These are phyloP conservation scores for Eupeodes luniger DNA, from an alignment of 2,888 invertebrate genomes.

Conservation along the genomic window DNA sequence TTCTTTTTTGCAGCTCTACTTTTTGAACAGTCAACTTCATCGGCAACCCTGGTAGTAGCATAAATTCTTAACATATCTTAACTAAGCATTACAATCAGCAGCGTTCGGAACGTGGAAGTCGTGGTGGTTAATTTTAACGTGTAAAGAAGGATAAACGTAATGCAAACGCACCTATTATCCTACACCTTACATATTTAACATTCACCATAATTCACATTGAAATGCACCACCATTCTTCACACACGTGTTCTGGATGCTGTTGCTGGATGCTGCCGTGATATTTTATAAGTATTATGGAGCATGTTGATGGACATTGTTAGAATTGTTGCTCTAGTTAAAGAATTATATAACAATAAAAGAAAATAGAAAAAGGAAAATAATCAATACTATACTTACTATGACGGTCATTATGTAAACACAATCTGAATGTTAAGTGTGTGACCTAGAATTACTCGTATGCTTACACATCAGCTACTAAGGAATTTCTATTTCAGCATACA, in stretches of 20 bases:
- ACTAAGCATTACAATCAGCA: background rate
- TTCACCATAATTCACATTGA: background rate
- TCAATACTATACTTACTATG: background rate
- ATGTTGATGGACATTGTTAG: background rate
- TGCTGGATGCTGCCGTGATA: background rate
- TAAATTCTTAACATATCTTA: background rate
- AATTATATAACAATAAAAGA: background rate
- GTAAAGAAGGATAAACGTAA: background rate
- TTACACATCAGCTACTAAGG: background rate
- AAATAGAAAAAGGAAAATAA: constrained; percentile 1
- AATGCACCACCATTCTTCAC: background rate
- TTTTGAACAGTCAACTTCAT: too few relatives aligned
- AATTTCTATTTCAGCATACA: background rate
- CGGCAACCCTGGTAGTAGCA: background rate
- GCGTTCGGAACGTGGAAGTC: background rate
- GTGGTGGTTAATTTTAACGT: background rate
- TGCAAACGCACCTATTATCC: background rate
- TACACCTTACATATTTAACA: background rate
- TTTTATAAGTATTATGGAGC: background rate
- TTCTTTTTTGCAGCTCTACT: too few relatives aligned
- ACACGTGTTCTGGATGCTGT: background rate
- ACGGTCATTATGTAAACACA: background rate
- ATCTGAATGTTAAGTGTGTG: constrained; percentile 9
- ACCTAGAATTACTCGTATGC: background rate
- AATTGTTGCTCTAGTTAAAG: background rate